phyloP scores from a whole-genome alignment of 2,113 vertebrate species.

The Chloropsis hardwickii region DNA sequence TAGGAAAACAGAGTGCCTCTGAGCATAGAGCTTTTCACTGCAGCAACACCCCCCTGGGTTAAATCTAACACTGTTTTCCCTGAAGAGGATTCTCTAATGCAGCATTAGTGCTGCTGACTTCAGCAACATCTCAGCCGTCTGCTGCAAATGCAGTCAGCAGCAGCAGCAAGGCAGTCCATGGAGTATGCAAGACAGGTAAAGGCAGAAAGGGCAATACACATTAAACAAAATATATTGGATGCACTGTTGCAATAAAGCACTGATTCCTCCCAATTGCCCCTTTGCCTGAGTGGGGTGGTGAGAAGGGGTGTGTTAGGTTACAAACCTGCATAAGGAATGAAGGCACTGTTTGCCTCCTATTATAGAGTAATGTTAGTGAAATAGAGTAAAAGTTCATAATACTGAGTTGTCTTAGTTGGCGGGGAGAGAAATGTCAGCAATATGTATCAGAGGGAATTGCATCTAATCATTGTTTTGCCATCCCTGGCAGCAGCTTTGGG shows the following conservation, averaged over 20 bases:
- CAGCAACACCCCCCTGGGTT: not conserved
- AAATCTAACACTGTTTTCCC: constrained; percentile 30
- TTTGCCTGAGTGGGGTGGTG: not conserved
- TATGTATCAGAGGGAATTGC: not conserved
- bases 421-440: not conserved
- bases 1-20: not conserved
- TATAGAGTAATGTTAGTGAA: not conserved
- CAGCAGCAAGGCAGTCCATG: not conserved
- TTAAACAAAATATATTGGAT: not conserved
- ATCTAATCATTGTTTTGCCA: not conserved
- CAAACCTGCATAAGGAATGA: not conserved
- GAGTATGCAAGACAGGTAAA: not conserved
- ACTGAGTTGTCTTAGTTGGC: not conserved
- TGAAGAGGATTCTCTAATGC: constrained; percentile 37
- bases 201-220: not conserved
- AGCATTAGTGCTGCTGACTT: constrained; percentile 52
- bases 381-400: not conserved
- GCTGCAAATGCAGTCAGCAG: constrained; percentile 37
- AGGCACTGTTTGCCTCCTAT: not conserved
- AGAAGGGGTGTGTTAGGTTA: not conserved
- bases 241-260: not conserved
- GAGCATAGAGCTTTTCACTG: not conserved
- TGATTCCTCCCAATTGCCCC: not conserved
- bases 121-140: constrained; percentile 53
- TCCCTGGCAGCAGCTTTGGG: not conserved